phyloP scores from a whole-genome alignment of 2,888 invertebrate genomes.

The Tryphoninae sp. region DNA sequence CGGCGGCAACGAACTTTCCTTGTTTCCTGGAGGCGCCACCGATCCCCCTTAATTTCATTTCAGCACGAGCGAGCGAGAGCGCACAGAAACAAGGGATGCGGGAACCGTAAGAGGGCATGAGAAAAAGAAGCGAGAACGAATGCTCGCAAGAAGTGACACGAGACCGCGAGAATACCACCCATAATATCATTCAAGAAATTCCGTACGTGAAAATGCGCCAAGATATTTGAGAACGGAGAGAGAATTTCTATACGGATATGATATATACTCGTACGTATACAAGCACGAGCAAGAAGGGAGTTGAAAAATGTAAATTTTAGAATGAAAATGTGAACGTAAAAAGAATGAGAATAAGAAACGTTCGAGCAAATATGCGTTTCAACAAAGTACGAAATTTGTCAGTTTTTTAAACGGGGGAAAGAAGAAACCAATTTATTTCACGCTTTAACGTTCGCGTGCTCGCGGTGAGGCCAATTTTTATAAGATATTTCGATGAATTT shows the following conservation, averaged over 20 bases:
- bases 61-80: constrained; percentile 47
- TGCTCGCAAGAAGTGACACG: constrained; percentile 23
- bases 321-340: constrained; percentile 7
- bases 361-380: not conserved
- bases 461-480: too few species aligned
- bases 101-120: not conserved
- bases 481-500: too few species aligned
- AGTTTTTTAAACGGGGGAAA: too few species aligned
- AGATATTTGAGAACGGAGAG: constrained; percentile 54
- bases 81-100: constrained; percentile 28
- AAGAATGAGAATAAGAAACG: constrained; percentile 2
- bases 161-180: constrained; percentile 56
- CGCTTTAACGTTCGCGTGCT: too few species aligned
- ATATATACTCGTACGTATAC: too few species aligned
- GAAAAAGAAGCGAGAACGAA: constrained; percentile 5
- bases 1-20: constrained; percentile 72
- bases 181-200: constrained; percentile 64
- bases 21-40: constrained; percentile 74
- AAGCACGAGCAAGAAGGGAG: too few species aligned
- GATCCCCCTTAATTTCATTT: constrained; percentile 73
- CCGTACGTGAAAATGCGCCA: constrained; percentile 50
- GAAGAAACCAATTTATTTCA: too few species aligned
- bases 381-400: too few species aligned
- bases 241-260: not conserved
- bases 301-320: constrained; percentile 5